Evolutionary conservation across 2,113 vertebrate species (phyloP).

Genomic region (Myiozetetes cayanensis): DNA sequence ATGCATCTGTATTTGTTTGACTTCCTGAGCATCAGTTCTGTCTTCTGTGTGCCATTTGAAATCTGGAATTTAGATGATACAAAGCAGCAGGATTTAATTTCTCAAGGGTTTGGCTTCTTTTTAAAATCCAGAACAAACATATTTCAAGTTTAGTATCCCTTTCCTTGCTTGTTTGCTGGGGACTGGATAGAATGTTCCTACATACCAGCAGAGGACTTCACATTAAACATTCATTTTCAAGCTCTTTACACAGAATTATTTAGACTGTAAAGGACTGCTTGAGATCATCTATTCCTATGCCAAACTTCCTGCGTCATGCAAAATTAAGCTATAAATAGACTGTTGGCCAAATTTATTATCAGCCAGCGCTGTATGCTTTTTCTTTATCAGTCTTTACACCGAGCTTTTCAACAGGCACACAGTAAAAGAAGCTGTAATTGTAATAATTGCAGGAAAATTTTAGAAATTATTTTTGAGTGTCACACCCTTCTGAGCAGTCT

Average conservation of each 20-base stretch:
- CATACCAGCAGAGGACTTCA: constrained; percentile 47
- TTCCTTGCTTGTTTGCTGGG: constrained; percentile 16
- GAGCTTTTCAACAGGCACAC: background rate
- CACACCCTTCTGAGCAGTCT: constrained; percentile 43
- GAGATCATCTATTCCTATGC: background rate
- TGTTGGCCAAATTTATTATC: constrained; percentile 13
- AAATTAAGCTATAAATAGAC: constrained; percentile 59
- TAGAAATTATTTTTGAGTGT: constrained; percentile 41
- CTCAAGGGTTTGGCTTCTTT: constrained; percentile 22
- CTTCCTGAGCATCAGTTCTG: background rate
- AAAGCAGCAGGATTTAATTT: background rate
- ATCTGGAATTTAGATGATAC: background rate
- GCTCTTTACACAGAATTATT: background rate
- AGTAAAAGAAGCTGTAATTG: constrained; percentile 51
- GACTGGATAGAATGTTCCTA: constrained; percentile 24
- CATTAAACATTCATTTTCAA: constrained; percentile 59
- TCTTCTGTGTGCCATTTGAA: background rate
- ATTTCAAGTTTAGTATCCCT: constrained; percentile 52
- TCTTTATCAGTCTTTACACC: constrained; percentile 10
- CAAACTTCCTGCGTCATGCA: constrained; percentile 36
- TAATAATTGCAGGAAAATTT: constrained; percentile 33
- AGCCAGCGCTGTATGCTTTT: constrained; percentile 31
- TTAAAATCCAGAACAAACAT: background rate
- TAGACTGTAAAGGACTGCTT: background rate
- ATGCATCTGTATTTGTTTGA: background rate